Evolutionary conservation across 2,797 vertebrate species (phyloP).

Genomic region (Dermochelys coriacea): DNA sequence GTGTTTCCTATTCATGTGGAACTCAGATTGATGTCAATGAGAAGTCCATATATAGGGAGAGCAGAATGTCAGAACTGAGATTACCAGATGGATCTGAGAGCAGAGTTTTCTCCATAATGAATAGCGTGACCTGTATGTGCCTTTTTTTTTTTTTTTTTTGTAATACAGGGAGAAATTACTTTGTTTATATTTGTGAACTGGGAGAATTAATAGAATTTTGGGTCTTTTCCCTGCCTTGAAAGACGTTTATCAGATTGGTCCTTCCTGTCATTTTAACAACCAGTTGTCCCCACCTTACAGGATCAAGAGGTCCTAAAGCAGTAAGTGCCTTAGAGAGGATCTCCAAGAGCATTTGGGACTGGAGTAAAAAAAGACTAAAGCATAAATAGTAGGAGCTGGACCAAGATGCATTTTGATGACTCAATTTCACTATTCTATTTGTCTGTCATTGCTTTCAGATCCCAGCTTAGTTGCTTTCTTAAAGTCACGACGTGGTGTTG

Average conservation of each 20-base stretch:
- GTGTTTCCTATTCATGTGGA: not conserved
- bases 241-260: not conserved
- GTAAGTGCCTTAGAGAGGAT: not conserved
- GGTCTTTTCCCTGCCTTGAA: not conserved
- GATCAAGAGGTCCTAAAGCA: not conserved
- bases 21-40: not conserved
- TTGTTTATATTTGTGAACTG: not conserved
- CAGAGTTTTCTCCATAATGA: not conserved
- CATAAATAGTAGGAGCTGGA: constrained; percentile 34
- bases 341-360: not conserved
- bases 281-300: not conserved
- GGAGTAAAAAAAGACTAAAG: not conserved
- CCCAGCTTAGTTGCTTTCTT: constrained; percentile 91
- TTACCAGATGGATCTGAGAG: not conserved
- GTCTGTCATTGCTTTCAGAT: constrained; percentile 83
- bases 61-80: not conserved
- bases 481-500: constrained; percentile 79
- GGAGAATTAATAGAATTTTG: not conserved
- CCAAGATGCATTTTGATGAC: constrained; percentile 31
- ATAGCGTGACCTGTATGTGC: not conserved
- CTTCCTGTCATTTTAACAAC: not conserved
- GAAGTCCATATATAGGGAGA: not conserved
- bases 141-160: not conserved
- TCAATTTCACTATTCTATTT: constrained; percentile 40
- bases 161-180: not conserved